phyloP scores from a whole-genome alignment of 2,113 vertebrate genomes.

The Thinocorus orbignyianus region DNA sequence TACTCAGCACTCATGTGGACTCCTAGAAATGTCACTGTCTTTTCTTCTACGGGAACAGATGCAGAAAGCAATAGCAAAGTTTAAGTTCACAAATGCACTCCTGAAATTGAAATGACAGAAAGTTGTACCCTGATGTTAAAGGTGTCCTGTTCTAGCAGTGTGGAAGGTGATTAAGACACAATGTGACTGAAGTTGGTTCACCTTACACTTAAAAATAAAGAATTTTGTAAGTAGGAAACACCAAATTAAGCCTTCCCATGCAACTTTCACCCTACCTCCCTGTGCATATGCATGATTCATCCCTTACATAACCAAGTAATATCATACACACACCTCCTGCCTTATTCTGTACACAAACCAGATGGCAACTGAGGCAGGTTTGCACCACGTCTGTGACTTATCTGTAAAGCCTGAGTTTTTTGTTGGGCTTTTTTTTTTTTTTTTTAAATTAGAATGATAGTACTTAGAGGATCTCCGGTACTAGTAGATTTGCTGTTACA shows the following conservation, averaged over 20 bases:
- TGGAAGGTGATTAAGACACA: neutral
- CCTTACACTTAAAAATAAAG: neutral
- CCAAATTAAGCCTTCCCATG: neutral
- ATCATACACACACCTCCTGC: neutral
- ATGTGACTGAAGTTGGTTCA: neutral
- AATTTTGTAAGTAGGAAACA: neutral
- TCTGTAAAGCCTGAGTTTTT: neutral
- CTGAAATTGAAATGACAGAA: neutral
- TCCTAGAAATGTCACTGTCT: neutral
- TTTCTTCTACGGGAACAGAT: neutral
- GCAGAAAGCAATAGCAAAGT: neutral
- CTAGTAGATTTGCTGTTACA: neutral
- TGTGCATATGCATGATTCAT: neutral
- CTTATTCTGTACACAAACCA: neutral
- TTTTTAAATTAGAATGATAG: neutral
- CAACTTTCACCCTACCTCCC: neutral
- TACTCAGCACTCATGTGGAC: neutral
- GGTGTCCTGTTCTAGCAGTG: neutral
- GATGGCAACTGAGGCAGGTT: slow-evolving; percentile 5
- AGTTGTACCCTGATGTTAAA: neutral
- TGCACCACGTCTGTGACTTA: neutral
- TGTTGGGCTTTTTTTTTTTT: neutral
- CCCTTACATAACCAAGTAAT: neutral
- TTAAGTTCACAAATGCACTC: neutral
- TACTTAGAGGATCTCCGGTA: neutral